Base-by-base conservation (phyloP, 2,113 vertebrate genomes). In the Onychorhynchus coronatus region DNA sequence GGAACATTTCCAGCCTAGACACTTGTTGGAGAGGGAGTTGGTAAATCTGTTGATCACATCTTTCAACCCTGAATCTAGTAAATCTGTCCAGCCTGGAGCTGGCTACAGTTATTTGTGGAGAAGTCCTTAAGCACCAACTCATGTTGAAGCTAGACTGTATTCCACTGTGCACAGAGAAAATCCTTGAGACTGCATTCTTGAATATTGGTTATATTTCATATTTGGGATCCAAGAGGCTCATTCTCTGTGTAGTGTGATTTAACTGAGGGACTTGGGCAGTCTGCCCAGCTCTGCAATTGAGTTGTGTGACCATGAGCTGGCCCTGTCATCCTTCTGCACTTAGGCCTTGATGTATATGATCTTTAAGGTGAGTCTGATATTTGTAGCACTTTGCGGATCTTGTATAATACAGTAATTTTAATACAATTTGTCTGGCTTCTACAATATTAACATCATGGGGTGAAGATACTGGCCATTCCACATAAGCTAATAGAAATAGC, bases 81-180 rank as follows among this genome's bases (percentile, higher is more conserved):
- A 92, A 72, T 77, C 72, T 93, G 56, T 65, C 87, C 92, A 81
- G 61, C 68, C 68, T 93, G 75, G 72, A 91, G 68, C 79, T 93
- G 72, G 46, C 63, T 80, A 35, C 25, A n/a, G 42, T 80, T 88
- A 7, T 4, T 3, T 55, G 30, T 3, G 6, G 8, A 33, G 35
- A 56, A 18, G 59, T 90, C 94, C 79, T 80, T 94, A 77, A 93
- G 55, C 47, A 74, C 31, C 24, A 18, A 11, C 52, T 95, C 41
- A 12, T 37, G 18, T 46, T 86, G 61, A 84, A 44, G 68, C 42
- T 88, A 47, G 68, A 52, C 75, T 91, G 71, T 84, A 47, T 91
- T 91, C 81, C 37, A 44, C 3, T 5, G 3, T 71, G 68, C 52
- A 49, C 63, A 35, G 58, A 50, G 75, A 66, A 94, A 93, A 88